These are phyloP conservation scores for Malurus splendens DNA, from an alignment of 2,797 vertebrate species.

Conservation along the genomic window DNA sequence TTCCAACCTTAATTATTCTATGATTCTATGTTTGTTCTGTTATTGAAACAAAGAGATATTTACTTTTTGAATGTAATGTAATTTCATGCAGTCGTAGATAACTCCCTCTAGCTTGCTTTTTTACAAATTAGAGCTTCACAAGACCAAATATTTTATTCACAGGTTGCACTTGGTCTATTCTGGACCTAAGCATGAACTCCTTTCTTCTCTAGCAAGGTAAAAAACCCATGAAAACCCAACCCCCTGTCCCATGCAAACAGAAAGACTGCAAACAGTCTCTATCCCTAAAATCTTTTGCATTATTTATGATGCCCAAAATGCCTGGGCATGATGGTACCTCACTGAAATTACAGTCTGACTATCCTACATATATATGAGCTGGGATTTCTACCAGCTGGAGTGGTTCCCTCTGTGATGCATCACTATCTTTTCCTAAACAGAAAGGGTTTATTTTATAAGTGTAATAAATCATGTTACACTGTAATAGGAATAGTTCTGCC, in stretches of 20 bases:
- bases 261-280: too few relatives aligned
- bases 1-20: neutral
- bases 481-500: neutral
- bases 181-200: neutral
- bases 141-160: neutral
- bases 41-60: neutral
- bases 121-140: neutral
- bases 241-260: fast-evolving
- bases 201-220: neutral
- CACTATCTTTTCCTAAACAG: neutral
- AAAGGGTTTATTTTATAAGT: neutral
- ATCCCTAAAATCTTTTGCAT: neutral
- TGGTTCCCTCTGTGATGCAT: neutral
- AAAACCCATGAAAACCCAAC: fast-evolving
- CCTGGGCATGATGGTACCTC: neutral
- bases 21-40: neutral
- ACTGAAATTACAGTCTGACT: neutral
- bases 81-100: neutral
- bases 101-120: neutral
- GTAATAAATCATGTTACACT: neutral
- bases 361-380: neutral
- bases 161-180: neutral
- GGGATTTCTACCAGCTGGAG: neutral
- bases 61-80: neutral
- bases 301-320: neutral